Base-by-base conservation (phyloP, 2,113 vertebrate species). In the Brevimyrus niger region DNA sequence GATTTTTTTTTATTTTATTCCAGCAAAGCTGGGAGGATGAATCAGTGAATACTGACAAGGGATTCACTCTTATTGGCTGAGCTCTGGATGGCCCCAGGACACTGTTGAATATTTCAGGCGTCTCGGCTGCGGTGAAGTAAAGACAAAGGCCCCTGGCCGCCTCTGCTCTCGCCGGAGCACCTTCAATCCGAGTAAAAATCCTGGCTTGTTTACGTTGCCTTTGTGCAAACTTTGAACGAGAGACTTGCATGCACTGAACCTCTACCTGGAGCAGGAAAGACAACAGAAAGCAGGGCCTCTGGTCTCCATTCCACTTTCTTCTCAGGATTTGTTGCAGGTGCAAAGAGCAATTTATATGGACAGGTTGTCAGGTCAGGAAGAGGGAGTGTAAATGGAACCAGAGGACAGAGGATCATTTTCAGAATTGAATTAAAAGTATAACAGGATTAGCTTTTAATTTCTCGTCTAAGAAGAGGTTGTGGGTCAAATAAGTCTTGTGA, bases 11-110 rank as follows among this genome's bases (percentile, higher is more conserved):
- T 38, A 76, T 0, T 88, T 90, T 76, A 89, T 65, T 55, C 76
- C 69, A 27, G 19, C 31, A 23, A 46, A 91, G 87, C 90, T 89
- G 85, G 76, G 69, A 89, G 89, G 53, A 53, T 2, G 55, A 93
- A 94, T 94, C 92, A 11, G 93, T 93, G 86, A 51, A 46, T 87
- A 86, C 42, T 88, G 84, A 92, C 92, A 93, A 93, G 88, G 1
- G 88, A 93, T 69, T 90, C 87, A 11, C 89, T 90, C 73, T 61
- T 47, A 27, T 69, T 21, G 88, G 90, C 91, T 31, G 89, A 13
- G 46, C n/a, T 89, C 53, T 35, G 0, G 69, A 90, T 83, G 87
- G 86, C 91, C 89, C 86, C 19, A 0, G 87, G 88, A 87, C n/a
- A 53, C 89, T 21, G 7, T n/a, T 10, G 47, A 93, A 91, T 84